These are phyloP conservation scores for Caenorhabditis remanei DNA, from an alignment of 1,140 invertebrate species.

Conservation along the genomic window DNA sequence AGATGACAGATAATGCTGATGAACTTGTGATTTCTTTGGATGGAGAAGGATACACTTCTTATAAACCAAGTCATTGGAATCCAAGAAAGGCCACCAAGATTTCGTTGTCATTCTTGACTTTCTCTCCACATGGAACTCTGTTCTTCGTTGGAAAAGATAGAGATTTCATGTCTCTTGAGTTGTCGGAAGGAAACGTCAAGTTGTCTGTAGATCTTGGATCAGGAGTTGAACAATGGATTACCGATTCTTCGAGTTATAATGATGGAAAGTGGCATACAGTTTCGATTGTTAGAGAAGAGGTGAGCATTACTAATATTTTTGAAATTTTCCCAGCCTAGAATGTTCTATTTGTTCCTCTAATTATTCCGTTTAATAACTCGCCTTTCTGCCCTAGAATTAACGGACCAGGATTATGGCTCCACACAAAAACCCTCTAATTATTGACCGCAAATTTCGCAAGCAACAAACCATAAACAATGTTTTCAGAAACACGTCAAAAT, in stretches of 20 bases:
- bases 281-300: slow-evolving; percentile 59
- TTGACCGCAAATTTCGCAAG: background rate
- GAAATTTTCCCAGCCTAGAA: too few relatives aligned
- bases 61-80: slow-evolving; percentile 81
- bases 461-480: slow-evolving; percentile 59
- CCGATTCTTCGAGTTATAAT: slow-evolving; percentile 68
- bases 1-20: slow-evolving; percentile 43
- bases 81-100: slow-evolving; percentile 81
- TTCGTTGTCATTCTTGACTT: slow-evolving; percentile 87
- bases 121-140: slow-evolving; percentile 87
- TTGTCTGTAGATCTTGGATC: slow-evolving; percentile 80
- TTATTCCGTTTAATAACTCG: too few relatives aligned
- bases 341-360: too few relatives aligned
- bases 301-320: slow-evolving; percentile 19
- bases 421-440: too few relatives aligned
- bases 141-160: slow-evolving; percentile 85
- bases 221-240: slow-evolving; percentile 66
- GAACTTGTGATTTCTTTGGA: slow-evolving; percentile 82
- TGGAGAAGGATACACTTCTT: slow-evolving; percentile 86
- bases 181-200: slow-evolving; percentile 85
- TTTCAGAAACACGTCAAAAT: slow-evolving; percentile 72
- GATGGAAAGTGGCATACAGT: slow-evolving; percentile 77
- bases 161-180: slow-evolving; percentile 88
- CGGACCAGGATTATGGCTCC: too few relatives aligned
- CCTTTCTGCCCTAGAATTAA: too few relatives aligned